These are phyloP conservation scores for Musca vetustissima DNA, from an alignment of 1,140 invertebrate species.

Conservation along the genomic window DNA sequence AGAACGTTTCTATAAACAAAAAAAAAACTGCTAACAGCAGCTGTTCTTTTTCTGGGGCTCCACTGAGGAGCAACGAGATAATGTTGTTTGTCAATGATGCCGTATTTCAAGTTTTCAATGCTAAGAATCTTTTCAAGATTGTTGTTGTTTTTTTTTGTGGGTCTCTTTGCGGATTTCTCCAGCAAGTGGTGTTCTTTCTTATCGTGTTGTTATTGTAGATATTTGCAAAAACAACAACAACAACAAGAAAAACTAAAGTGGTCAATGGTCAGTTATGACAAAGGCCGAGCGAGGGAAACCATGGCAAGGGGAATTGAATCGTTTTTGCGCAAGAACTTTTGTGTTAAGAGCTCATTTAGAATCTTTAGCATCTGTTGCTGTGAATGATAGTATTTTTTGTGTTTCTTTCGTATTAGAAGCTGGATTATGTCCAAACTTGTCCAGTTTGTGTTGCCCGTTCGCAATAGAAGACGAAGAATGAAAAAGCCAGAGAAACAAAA, in stretches of 20 bases:
- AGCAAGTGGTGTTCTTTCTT: neutral
- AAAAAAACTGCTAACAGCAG: no score
- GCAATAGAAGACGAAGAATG: no score
- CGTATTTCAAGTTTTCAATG: constrained; percentile 8
- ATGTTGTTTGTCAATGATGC: constrained; percentile 10
- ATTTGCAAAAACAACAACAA: no score
- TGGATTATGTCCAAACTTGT: neutral
- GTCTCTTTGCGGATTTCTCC: neutral
- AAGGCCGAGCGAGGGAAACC: neutral
- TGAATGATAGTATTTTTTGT: neutral
- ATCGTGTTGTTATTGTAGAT: neutral
- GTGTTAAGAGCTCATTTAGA: no score
- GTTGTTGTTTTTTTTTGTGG: no score
- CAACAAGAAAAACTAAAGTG: constrained; percentile 17
- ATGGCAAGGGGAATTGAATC: neutral
- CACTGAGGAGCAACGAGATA: neutral
- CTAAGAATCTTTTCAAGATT: neutral
- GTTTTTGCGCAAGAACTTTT: neutral
- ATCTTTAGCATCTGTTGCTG: constrained; percentile 9
- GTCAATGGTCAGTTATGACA: constrained; percentile 1
- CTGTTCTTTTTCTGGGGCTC: neutral
- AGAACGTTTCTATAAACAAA: neutral
- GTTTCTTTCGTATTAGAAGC: neutral
- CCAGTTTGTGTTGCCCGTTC: neutral
- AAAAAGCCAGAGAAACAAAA: no score